Percentiles rank a stretch among this genome's conserved stretches.
Evolutionary conservation across 2,888 invertebrate genomes (phyloP).

Genomic region (Nipponacmea schrenckii): DNA sequence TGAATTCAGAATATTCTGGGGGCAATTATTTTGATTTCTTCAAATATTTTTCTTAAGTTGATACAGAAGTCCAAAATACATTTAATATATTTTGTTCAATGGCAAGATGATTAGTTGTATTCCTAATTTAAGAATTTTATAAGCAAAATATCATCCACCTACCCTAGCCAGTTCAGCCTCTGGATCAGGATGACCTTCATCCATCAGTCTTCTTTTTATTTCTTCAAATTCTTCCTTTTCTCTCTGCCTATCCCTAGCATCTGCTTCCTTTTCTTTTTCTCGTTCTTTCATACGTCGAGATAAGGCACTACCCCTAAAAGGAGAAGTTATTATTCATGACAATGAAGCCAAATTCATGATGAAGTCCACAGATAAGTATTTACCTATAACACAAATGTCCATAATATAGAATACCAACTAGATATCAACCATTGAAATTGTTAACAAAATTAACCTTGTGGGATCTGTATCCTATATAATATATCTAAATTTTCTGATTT

Average conservation of each 20-base stretch:
- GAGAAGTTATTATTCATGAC: neutral
- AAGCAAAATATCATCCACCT: neutral
- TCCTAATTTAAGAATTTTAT: no score
- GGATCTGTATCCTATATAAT: no score
- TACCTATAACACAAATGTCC: no score
- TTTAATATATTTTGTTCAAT: neutral
- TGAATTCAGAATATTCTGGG: neutral
- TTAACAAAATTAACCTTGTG: no score
- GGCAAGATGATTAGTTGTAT: no score
- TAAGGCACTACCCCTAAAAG: conserved; percentile 76
- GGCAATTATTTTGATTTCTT: neutral
- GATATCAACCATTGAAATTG: no score
- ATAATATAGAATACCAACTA: no score
- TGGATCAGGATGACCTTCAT: conserved; percentile 71
- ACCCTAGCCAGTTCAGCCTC: conserved; percentile 69
- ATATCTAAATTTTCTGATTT: no score
- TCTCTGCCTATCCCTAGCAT: conserved; percentile 84
- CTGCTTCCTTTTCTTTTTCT: conserved; percentile 91
- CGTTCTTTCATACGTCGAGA: conserved; percentile 90
- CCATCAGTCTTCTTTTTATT: conserved; percentile 78
- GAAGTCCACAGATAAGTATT: no score
- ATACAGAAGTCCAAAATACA: neutral
- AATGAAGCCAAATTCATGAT: no score
- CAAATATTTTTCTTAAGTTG: neutral
- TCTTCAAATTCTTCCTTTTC: conserved; percentile 90